Evolutionary conservation across 2,113 vertebrate species (phyloP), one percentile per base, ranked within the genome.

Genomic region (Megaptera novaeangliae): DNA sequence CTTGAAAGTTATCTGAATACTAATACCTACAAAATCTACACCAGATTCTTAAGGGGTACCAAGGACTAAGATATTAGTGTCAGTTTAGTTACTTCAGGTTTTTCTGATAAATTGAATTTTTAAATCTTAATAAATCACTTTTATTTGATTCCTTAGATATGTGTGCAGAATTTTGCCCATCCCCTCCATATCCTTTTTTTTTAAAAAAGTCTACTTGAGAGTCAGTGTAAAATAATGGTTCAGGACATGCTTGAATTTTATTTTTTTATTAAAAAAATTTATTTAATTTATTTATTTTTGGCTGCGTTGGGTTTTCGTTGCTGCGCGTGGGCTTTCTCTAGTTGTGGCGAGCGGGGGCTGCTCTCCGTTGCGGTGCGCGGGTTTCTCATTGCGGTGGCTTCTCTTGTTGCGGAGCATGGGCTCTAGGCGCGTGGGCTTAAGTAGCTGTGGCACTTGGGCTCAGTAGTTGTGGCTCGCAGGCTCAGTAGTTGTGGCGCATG

Each of bases 91-190:
- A 71, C 34, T 83, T 77, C 0, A 18, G 52, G 9, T 61, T 85
- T 91, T 93, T 68, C 46, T 93, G 20, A 39, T 61, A 68, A 68
- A 59, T 46, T 44, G 31, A 78, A 68, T 49, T 36, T 91, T 89
- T 94, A 15, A 85, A 72, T 95, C n/a, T 88, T 87, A 66, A 1
- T 85, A 80, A 83, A 93, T 55, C 34, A 77, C 13, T 88, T 92
- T 86, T 31, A 77, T 84, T 88, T 91, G 41, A 80, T 84, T 94
- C 74, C 55, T 94, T 72, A 69, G 21, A 52, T 75, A 61, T 6
- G 0, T 66, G 2, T 91, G 36, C 25, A 74, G 57, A 93, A 91
- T 87, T 90, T 75, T 80, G 39, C 29, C 39, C 64, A 46, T 36
- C 21, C 1, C n/a, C 3, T 27, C 6, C 23, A 6, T 2, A 39